Evolutionary conservation across 2,113 vertebrate species (phyloP).

Genomic region (Pelecanoides urinatrix): DNA sequence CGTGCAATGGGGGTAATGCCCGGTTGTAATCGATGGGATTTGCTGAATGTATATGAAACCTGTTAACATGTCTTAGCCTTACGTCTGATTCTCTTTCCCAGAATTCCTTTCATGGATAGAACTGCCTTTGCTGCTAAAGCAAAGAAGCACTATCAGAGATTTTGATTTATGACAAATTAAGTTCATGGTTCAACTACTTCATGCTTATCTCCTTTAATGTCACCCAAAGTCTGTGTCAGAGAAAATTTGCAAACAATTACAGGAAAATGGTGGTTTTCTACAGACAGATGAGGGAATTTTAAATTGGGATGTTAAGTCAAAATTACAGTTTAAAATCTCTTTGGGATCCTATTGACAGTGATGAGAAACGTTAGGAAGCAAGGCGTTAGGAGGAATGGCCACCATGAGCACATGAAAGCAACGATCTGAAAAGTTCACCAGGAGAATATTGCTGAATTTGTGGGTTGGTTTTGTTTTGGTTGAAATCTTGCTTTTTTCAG

Average conservation of each 20-base stretch:
- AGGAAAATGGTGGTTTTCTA: not conserved
- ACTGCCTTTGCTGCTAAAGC: not conserved
- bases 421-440: not conserved
- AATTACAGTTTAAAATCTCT: not conserved
- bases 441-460: not conserved
- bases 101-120: not conserved
- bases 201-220: not conserved
- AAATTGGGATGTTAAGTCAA: not conserved
- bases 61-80: not conserved
- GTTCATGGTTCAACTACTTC: not conserved
- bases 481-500: not conserved
- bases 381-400: not conserved
- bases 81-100: not conserved
- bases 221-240: not conserved
- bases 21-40: not conserved
- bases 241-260: not conserved
- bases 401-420: not conserved
- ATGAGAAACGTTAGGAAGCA: not conserved
- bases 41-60: not conserved
- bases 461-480: rapidly evolving
- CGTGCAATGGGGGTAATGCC: too few relatives aligned
- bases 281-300: not conserved
- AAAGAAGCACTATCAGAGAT: not conserved
- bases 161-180: not conserved
- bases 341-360: not conserved